Percentiles rank a stretch among this genome's conserved stretches.
Evolutionary conservation across 64 coral and sea anemone genomes (phyloP).

Genomic region (Anthopleura sola): DNA sequence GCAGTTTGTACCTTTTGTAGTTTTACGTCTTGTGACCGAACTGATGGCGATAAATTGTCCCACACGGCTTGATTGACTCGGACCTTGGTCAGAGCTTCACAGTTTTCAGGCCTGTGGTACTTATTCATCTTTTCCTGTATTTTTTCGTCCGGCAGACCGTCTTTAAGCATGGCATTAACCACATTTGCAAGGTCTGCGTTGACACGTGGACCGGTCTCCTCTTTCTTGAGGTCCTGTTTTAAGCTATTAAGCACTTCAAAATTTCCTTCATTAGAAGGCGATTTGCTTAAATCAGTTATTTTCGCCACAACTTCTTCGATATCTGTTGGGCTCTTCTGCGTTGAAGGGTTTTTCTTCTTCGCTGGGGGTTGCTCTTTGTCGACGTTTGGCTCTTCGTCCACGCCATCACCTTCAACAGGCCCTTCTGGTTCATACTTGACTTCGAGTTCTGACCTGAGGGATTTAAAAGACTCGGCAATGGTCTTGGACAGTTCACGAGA

Average conservation of each 20-base stretch:
- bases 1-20: conserved; percentile 32
- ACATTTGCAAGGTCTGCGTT: conserved; percentile 42
- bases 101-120: conserved; percentile 35
- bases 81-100: conserved; percentile 21
- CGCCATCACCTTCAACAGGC: background rate
- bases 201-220: conserved; percentile 30
- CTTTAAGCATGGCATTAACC: conserved; percentile 11
- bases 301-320: conserved; percentile 29
- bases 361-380: conserved; percentile 15
- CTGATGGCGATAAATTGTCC: conserved; percentile 16
- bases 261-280: conserved; percentile 32
- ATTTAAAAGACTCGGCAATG: conserved; percentile 35
- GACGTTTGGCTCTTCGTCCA: background rate
- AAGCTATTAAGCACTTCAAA: conserved; percentile 45
- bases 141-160: conserved; percentile 33
- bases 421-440: background rate
- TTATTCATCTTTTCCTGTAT: conserved; percentile 22
- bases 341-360: conserved; percentile 18
- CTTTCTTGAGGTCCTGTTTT: conserved; percentile 44
- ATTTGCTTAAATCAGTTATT: conserved; percentile 11
- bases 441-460: conserved; percentile 24
- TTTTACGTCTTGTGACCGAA: conserved; percentile 39
- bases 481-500: conserved; percentile 24
- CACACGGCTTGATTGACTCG: conserved; percentile 45
- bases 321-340: background rate